A percentile compares a stretch with the other conserved stretches of the same genome.
Conservation (phyloP, 2,888 invertebrate genomes). For the Eugnorisma glareosa region DNA sequence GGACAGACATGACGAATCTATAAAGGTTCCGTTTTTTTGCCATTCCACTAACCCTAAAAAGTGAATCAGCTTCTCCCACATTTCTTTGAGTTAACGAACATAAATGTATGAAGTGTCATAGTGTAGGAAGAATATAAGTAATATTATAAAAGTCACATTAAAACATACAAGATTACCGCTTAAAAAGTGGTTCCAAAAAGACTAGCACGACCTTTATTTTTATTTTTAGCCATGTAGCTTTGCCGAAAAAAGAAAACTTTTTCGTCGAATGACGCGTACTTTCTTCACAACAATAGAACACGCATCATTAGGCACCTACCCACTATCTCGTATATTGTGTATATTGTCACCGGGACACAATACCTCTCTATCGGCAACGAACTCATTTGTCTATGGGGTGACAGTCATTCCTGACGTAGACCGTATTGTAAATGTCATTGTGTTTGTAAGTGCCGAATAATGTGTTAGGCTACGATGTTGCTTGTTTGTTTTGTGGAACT, state of each 20-base stretch:
- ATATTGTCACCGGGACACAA: constrained; percentile 27
- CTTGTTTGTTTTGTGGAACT: not conserved
- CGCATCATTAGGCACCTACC: constrained; percentile 31
- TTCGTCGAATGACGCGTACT: constrained; percentile 10
- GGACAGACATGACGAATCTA: too few relatives aligned
- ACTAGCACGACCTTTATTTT: not conserved
- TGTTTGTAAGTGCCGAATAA: constrained; percentile 1
- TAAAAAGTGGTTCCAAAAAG: not conserved
- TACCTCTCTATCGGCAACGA: constrained; percentile 25
- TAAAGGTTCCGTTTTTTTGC: too few relatives aligned
- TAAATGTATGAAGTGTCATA: too few relatives aligned
- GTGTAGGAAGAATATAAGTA: too few relatives aligned
- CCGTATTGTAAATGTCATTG: constrained; percentile 5
- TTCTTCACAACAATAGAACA: constrained; percentile 25
- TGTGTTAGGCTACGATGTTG: too few relatives aligned
- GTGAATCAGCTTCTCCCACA: too few relatives aligned
- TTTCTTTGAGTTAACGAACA: too few relatives aligned
- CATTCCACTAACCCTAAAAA: too few relatives aligned
- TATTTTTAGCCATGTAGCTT: constrained; percentile 8
- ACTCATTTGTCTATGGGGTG: constrained; percentile 49
- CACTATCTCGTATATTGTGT: constrained; percentile 1
- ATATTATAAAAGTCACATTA: not conserved
- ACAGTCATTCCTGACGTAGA: constrained; percentile 36
- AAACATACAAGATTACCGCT: too few relatives aligned
- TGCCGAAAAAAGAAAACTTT: not conserved